Evolutionary conservation across 2,797 vertebrate genomes (phyloP), one percentile per base, ranked within the genome.

Genomic region (Schizothorax lantsangensis): DNA sequence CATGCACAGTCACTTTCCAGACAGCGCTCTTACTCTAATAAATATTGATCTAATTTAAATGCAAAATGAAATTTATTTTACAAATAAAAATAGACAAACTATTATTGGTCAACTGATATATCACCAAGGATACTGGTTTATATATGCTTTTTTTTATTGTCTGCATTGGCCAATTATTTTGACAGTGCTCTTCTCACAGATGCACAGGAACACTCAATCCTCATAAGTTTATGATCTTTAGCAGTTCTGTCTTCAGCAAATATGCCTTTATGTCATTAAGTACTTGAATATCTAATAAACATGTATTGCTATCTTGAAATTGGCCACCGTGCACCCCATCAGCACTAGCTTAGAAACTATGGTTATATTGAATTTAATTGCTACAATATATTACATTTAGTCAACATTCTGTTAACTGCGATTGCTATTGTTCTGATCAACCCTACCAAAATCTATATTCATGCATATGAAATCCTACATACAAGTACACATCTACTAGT

Each of bases 401-500:
- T 75, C 30, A 75, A 36, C 30, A 17, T 68, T 36, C 30, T 68
- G 64, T 66, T 15, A 10, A 9, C 45, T 75, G 17, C 3, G 17
- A 52, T 77, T 62, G n/a, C 33, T 52, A 38, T 21, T 38, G 23
- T 64, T 43, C 15, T 59, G 45, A 17, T 14, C 57, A 30, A 12
- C 15, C 38, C 2, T 43, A 26, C 38, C 15, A 80, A 80, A 80
- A 66, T 64, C 8, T 33, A 40, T 4, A 8, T 59, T 59, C 14
- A 59, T 79, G 21, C 36, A 79, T 79, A 54, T 77, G 4, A 57
- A 54, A 62, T 8, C 26, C n/a, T 80, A 9, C 43, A 38, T 45
- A 79, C 19, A 36, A 83, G 81, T 57, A 79, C 74, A 59, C 11
- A 84, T 30, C 30, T 77, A 14, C 45, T 43, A 26, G 38, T 66